Evolutionary conservation across 2,888 invertebrate genomes (phyloP).

Genomic region (Sympetrum striolatum): DNA sequence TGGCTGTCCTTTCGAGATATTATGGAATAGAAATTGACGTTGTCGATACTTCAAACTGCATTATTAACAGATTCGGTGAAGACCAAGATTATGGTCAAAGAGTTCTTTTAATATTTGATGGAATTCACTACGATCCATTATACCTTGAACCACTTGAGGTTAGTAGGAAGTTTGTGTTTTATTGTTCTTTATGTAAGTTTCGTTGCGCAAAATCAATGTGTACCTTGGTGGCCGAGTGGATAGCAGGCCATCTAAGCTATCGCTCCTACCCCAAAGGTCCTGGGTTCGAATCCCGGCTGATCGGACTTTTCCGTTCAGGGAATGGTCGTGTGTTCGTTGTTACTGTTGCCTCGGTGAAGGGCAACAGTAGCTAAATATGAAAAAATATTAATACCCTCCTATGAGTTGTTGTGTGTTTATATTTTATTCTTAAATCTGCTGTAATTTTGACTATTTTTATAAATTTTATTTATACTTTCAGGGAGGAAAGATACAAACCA

Average conservation of each 20-base stretch:
- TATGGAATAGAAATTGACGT: conserved; percentile 93
- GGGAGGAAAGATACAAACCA: conserved; percentile 75
- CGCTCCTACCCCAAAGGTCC: no score
- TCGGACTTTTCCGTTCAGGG: no score
- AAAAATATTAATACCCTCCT: neutral
- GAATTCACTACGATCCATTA: conserved; percentile 95
- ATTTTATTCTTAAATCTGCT: neutral
- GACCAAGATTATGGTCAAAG: conserved; percentile 83
- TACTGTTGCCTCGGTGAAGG: no score
- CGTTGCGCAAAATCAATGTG: neutral
- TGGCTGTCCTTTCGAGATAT: conserved; percentile 83
- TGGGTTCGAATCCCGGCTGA: no score
- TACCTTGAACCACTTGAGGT: conserved; percentile 83
- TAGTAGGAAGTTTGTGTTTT: conserved; percentile 56
- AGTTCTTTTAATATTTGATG: conserved; percentile 91
- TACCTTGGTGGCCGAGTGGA: no score
- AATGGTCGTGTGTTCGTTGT: no score
- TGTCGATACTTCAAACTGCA: conserved; percentile 87
- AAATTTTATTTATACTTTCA: conserved; percentile 38
- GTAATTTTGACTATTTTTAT: neutral
- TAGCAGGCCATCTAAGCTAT: no score
- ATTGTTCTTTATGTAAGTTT: neutral
- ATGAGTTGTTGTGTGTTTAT: neutral
- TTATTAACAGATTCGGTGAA: conserved; percentile 92
- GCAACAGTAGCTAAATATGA: no score